Conservation (phyloP, 1,140 invertebrate genomes). For the Pentalonia nigronervosa region DNA sequence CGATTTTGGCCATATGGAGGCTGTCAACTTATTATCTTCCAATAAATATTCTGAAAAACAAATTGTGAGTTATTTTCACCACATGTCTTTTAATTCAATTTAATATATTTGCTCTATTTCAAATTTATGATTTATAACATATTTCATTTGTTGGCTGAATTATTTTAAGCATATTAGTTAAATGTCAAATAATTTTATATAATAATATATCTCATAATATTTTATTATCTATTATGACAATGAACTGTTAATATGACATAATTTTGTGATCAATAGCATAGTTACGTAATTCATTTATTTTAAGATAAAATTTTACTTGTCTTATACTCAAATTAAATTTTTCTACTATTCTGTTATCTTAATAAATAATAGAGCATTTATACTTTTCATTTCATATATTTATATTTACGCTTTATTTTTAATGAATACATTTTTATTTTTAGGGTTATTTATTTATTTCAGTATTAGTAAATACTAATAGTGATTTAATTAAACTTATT, state of each 20-base stretch:
- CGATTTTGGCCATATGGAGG: conserved; percentile 99
- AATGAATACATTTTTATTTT: conserved; percentile 62
- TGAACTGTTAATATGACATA: neutral
- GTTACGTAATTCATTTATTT: neutral
- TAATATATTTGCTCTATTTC: neutral
- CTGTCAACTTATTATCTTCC: conserved; percentile 98
- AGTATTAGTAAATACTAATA: conserved; percentile 98
- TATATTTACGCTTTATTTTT: neutral
- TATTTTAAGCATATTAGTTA: neutral
- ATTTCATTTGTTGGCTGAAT: no score
- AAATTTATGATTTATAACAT: conserved; percentile 30
- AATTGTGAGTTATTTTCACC: conserved; percentile 80
- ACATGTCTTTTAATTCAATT: conserved; percentile 1
- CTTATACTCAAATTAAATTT: neutral
- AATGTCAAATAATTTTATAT: neutral
- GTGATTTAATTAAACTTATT: conserved; percentile 98
- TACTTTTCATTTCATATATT: neutral
- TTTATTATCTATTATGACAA: neutral
- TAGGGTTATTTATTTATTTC: conserved; percentile 99
- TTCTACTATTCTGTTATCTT: neutral
- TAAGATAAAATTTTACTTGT: neutral
- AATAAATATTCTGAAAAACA: conserved; percentile 99
- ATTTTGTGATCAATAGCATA: neutral
- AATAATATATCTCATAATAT: neutral
- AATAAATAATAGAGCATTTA: neutral